Base-by-base conservation (phyloP, 2,797 vertebrate genomes). In the Peromyscus melanophrys region DNA sequence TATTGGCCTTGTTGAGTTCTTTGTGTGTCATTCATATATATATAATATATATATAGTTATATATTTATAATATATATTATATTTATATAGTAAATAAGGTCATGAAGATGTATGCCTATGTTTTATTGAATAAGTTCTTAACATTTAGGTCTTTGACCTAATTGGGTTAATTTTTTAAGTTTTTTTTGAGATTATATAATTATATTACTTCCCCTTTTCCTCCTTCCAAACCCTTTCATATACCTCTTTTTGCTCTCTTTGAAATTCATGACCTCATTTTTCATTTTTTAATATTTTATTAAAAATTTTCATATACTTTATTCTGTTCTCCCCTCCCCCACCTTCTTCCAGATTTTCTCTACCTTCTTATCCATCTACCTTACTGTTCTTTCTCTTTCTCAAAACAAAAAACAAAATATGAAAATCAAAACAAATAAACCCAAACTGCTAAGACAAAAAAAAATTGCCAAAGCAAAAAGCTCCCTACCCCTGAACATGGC, bases 91-190 rank as follows among this genome's bases (percentile, higher is more conserved):
- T 77, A 34, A 83, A 14, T 25, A 87, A 86, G 83, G 55, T 49
- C 65, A 80, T 81, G 34, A 85, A 90, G 49, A 95, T 31, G 71
- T 92, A 52, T 90, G 21, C 27, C 34, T 59, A 46, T 81, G 29
- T 83, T 77, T 92, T 83, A 94, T 86, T 89, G 63, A 57, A 34
- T 73, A 82, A 81, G 86, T 27, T 81, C 43, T 89, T 94, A 94
- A 14, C 37, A 77, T 89, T 91, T 95, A 89, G 46, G 37, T 40
- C 40, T 91, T 93, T 85, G 21, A 89, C 76, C 11, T 81, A 80
- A 55, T 80, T 80, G 78, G 23, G 55, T 82, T 82, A 57, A 27
- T 27, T 59, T 78, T 37, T 80, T 10, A 34, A 55, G 10, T 55
- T 83, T 83, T 61, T 61, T 82, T 83, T 83, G 57, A 84, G 16